Evolutionary conservation across 2,113 vertebrate genomes (phyloP), one percentile per base, ranked within the genome.

Genomic region (Ophthalmolycus amberensis): DNA sequence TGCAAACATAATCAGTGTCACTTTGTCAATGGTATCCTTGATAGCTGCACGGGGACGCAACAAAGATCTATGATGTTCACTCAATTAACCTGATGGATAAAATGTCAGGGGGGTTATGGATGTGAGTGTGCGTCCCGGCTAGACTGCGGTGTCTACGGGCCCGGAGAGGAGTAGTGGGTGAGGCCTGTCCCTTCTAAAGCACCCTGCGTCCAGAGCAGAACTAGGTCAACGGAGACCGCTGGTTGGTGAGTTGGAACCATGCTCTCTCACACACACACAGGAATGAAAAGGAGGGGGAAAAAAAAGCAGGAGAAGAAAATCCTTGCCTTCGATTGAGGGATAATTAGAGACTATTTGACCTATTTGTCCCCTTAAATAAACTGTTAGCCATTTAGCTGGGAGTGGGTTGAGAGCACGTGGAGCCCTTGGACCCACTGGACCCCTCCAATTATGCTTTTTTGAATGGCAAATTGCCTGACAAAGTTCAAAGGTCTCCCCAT

Each of bases 191-290:
- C 83, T 74, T 64, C 77, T 79, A 77, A 71, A 88, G 89, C 72
- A 46, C 90, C 91, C 87, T 71, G 80, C 89, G 91, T 92, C 89
- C 89, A 82, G 79, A 90, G 70, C 76, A 88, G 92, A 94, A 94
- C 80, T 93, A 93, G 94, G 94, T 95, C 92, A 94, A 78, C 86
- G 85, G 87, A 92, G 90, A 91, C 80, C 44, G 82, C 87, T 90
- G 90, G 85, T 89, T 91, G 90, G 81, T 91, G 89, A 91, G 83
- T 90, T 92, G 90, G 92, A 94, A 94, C 90, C 85, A 85, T 83
- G 88, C 87, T 89, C 81, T 84, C 87, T 83, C 85, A 89, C 86
- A 85, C 83, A 85, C 84, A 77, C 76, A 82, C 80, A 86, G 74
- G 75, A 88, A 90, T 90, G 77, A 82, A 85, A 82, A 81, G 76